phyloP scores from a whole-genome alignment of 1,140 invertebrate species.

The Andrena cerasifolii region DNA sequence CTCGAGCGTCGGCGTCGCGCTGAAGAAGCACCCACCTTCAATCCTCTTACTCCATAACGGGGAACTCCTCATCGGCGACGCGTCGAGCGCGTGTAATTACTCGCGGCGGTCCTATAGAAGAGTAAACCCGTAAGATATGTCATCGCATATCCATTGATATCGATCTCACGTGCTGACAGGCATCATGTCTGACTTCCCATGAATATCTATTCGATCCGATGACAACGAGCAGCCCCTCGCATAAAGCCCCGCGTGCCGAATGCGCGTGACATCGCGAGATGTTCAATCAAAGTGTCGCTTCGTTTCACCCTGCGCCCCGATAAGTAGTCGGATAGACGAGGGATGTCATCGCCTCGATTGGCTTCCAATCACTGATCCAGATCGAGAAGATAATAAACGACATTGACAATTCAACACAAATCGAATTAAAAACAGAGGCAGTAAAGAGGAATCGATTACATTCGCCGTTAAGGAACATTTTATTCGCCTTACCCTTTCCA shows the following conservation, averaged over 20 bases:
- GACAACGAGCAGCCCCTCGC: constrained; percentile 35
- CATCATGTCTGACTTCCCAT: constrained; percentile 40
- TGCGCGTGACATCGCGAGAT: constrained; percentile 40
- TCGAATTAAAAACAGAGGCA: too few species aligned
- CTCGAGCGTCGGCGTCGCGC: too few species aligned
- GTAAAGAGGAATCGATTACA: too few species aligned
- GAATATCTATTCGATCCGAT: constrained; percentile 42
- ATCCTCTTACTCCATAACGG: neutral
- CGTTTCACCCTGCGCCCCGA: constrained; percentile 13
- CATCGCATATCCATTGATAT: constrained; percentile 45
- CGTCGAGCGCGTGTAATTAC: neutral
- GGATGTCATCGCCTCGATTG: neutral
- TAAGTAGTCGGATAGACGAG: constrained; percentile 5
- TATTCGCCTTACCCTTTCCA: too few species aligned
- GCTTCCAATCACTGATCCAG: too few species aligned
- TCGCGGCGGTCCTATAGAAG: neutral
- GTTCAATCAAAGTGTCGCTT: constrained; percentile 36
- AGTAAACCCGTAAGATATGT: constrained; percentile 21
- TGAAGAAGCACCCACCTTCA: too few species aligned
- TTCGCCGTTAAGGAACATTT: too few species aligned
- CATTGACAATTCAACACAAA: too few species aligned
- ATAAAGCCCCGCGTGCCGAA: constrained; percentile 36
- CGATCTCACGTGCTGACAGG: constrained; percentile 23
- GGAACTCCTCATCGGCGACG: neutral
- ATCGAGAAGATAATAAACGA: too few species aligned